phyloP scores from a whole-genome alignment of 1,140 invertebrate genomes.

The Drosophila santomea region DNA sequence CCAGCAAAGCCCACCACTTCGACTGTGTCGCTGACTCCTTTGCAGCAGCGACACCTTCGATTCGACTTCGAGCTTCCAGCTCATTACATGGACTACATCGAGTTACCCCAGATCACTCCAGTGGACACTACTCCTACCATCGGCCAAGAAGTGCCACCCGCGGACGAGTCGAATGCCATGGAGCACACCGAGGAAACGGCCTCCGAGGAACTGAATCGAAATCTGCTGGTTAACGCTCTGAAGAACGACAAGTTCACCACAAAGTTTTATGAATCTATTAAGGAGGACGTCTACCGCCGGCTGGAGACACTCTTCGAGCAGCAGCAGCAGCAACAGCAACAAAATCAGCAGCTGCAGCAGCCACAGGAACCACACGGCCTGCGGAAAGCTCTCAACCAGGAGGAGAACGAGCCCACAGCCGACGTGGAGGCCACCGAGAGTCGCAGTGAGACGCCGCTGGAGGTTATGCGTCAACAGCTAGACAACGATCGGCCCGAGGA shows the following conservation, averaged over 20 bases:
- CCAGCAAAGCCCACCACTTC: constrained; percentile 70
- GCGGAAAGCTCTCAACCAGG: constrained; percentile 62
- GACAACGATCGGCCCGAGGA: constrained; percentile 70
- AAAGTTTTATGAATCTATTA: constrained; percentile 88
- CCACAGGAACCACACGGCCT: constrained; percentile 82
- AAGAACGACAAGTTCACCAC: constrained; percentile 85
- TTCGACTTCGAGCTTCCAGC: constrained; percentile 67
- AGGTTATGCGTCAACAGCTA: constrained; percentile 22
- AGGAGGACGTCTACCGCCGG: constrained; percentile 89
- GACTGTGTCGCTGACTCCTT: constrained; percentile 62
- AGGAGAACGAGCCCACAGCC: not conserved
- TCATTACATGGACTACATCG: constrained; percentile 60
- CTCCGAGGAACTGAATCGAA: constrained; percentile 80
- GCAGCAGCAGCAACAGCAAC: constrained; percentile 86
- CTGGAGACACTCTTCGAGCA: constrained; percentile 89
- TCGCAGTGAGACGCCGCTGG: constrained; percentile 57
- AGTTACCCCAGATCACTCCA: constrained; percentile 26
- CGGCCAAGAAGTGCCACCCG: constrained; percentile 44
- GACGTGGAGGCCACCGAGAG: constrained; percentile 64
- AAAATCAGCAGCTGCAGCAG: constrained; percentile 28
- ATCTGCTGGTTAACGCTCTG: constrained; percentile 78
- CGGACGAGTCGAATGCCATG: constrained; percentile 57
- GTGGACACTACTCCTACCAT: constrained; percentile 26
- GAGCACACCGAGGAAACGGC: constrained; percentile 75
- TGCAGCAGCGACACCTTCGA: constrained; percentile 79